A percentile compares a stretch with the other conserved stretches of the same genome.
These are phyloP conservation scores for Rutpela maculata DNA, from an alignment of 2,888 invertebrate genomes.

Conservation along the genomic window DNA sequence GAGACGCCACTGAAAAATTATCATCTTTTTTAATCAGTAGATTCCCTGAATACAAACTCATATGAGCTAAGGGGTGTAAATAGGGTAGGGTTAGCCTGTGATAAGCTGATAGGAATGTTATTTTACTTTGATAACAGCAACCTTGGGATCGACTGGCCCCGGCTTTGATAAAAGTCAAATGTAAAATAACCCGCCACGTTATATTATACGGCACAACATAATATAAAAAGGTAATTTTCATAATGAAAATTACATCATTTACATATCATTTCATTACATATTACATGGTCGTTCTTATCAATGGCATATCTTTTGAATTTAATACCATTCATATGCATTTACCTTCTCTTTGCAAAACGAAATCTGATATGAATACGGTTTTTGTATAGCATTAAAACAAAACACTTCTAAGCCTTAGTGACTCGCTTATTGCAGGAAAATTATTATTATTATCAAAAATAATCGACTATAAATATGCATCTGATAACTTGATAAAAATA, in stretches of 20 bases:
- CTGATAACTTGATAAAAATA: too few relatives aligned
- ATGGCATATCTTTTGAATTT: slow-evolving; percentile 43
- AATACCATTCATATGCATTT: slow-evolving; percentile 40
- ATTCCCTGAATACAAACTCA: slow-evolving; percentile 59
- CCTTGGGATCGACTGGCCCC: slow-evolving; percentile 60
- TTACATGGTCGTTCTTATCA: slow-evolving; percentile 43
- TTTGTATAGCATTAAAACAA: slow-evolving; percentile 27
- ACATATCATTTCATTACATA: slow-evolving; percentile 47
- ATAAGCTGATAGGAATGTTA: slow-evolving; percentile 67
- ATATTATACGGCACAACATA: slow-evolving; percentile 34
- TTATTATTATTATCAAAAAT: neutral
- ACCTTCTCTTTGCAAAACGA: slow-evolving; percentile 28
- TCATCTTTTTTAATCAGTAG: slow-evolving; percentile 54
- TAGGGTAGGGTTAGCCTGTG: slow-evolving; percentile 62
- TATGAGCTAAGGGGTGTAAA: slow-evolving; percentile 63
- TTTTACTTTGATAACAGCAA: slow-evolving; percentile 64
- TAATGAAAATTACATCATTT: slow-evolving; percentile 47
- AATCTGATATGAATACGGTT: slow-evolving; percentile 20
- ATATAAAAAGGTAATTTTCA: slow-evolving; percentile 48
- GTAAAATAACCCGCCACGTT: slow-evolving; percentile 32
- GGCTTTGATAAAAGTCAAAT: slow-evolving; percentile 43
- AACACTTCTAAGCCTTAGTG: neutral
- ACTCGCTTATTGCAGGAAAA: neutral
- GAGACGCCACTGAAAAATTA: slow-evolving; percentile 43
- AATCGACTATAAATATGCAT: neutral